Conservation (phyloP, 2,797 vertebrate genomes). For the Sitta carolinensis region DNA sequence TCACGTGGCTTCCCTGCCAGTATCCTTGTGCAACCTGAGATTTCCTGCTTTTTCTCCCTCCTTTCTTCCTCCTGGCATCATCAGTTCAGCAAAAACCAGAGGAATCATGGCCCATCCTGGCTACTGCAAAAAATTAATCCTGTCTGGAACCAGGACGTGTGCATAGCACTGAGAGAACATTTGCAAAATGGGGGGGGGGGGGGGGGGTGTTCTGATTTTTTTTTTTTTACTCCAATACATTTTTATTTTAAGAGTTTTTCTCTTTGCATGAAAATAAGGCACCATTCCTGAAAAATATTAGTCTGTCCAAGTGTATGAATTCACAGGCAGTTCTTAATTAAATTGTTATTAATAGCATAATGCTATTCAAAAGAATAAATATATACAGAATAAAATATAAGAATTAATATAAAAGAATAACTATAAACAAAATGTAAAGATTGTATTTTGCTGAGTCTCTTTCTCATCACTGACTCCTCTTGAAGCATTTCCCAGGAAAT, state of each 20-base stretch:
- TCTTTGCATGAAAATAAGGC: background rate
- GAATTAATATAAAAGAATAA: too few species aligned
- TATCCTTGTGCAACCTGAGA: background rate
- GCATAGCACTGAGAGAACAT: background rate
- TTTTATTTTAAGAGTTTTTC: background rate
- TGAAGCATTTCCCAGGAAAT: background rate
- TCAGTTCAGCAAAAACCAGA: background rate
- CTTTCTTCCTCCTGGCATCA: background rate
- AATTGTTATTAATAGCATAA: background rate
- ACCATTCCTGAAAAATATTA: background rate
- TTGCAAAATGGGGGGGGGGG: rapidly evolving
- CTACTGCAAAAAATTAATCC: background rate
- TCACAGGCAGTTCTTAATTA: background rate
- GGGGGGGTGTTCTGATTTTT: rapidly evolving
- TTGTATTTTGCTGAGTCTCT: background rate
- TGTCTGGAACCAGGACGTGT: background rate
- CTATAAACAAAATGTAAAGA: background rate
- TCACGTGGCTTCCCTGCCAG: background rate
- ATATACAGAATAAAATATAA: too few species aligned
- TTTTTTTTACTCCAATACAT: background rate
- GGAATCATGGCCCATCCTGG: background rate
- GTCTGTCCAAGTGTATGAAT: background rate
- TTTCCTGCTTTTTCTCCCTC: background rate
- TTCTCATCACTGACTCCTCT: background rate
- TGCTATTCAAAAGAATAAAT: background rate